These are phyloP conservation scores for Heliconius charithonia DNA, from an alignment of 2,888 invertebrate species.

Conservation along the genomic window DNA sequence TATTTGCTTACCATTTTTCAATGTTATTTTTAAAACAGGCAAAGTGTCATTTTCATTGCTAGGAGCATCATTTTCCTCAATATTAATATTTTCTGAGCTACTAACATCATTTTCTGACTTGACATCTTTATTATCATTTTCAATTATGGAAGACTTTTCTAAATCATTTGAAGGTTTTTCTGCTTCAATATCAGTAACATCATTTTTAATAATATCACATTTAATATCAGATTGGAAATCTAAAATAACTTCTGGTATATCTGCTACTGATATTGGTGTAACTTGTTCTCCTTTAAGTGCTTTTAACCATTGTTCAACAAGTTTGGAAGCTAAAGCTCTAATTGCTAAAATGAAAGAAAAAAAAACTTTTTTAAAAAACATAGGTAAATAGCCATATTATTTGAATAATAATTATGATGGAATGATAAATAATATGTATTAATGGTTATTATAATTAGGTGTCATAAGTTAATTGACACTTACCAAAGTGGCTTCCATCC, in stretches of 20 bases:
- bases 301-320: conserved; percentile 95
- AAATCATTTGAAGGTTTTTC: conserved; percentile 45
- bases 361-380: background rate
- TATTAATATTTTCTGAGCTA: conserved; percentile 39
- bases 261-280: conserved; percentile 65
- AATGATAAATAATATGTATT: background rate
- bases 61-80: conserved; percentile 52
- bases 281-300: conserved; percentile 91
- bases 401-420: background rate
- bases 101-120: conserved; percentile 45
- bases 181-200: conserved; percentile 48
- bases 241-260: conserved; percentile 71
- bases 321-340: conserved; percentile 88
- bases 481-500: conserved; percentile 91
- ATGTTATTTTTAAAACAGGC: conserved; percentile 85
- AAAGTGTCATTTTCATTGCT: conserved; percentile 66
- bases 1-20: conserved; percentile 89
- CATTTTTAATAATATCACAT: conserved; percentile 45
- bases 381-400: background rate
- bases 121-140: conserved; percentile 50
- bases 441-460: background rate
- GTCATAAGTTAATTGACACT: conserved; percentile 59
- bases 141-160: conserved; percentile 45
- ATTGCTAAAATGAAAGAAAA: conserved; percentile 84
- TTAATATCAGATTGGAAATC: conserved; percentile 60